phyloP scores from a whole-genome alignment of 2,797 vertebrate species.

The Gastrophryne carolinensis region DNA sequence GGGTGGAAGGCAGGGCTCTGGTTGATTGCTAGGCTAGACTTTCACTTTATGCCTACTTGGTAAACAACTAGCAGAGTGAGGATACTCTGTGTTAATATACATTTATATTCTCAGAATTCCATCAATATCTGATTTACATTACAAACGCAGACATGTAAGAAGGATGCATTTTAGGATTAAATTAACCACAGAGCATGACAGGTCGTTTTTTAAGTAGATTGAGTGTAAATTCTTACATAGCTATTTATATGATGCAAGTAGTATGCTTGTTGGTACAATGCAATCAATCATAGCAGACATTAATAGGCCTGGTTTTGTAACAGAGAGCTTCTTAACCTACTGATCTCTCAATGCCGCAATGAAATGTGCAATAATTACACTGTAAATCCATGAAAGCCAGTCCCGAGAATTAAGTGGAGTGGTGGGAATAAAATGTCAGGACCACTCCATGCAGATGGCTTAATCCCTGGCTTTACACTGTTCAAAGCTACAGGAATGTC shows the following conservation, averaged over 20 bases:
- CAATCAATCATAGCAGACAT: background rate
- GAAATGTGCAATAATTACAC: conserved; percentile 5
- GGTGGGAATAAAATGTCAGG: conserved; percentile 18
- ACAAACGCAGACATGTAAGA: no score
- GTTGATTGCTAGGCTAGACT: no score
- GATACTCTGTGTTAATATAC: no score
- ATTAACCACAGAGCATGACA: no score
- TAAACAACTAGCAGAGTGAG: no score
- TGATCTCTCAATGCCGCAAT: conserved; percentile 17
- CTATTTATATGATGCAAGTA: background rate
- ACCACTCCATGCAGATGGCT: background rate
- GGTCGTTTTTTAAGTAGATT: no score
- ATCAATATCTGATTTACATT: no score
- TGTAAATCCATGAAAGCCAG: background rate
- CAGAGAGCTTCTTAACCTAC: background rate
- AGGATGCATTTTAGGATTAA: no score
- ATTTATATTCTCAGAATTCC: no score
- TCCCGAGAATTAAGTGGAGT: background rate
- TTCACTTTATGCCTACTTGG: no score
- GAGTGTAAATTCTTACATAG: no score
- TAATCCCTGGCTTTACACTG: conserved; percentile 14
- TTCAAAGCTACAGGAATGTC: conserved; percentile 8
- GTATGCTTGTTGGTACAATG: background rate
- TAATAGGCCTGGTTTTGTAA: background rate
- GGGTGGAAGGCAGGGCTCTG: no score